Evolutionary conservation across 2,797 vertebrate genomes (phyloP).

Genomic region (Alcedo atthis): DNA sequence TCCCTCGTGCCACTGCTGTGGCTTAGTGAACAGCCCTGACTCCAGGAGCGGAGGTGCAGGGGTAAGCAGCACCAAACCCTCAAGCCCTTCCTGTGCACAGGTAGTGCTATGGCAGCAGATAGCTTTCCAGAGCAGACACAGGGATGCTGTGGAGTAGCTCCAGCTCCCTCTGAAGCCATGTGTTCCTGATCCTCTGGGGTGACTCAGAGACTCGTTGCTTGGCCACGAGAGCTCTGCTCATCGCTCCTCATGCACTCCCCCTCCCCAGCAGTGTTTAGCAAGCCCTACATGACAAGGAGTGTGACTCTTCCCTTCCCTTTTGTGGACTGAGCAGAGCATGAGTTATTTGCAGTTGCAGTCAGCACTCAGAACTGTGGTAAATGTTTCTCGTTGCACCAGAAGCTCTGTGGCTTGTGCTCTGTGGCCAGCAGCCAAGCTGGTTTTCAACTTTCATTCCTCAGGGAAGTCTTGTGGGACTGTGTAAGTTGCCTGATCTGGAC

Average conservation of each 20-base stretch:
- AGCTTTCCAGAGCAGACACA: fast-evolving
- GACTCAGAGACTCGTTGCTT: neutral
- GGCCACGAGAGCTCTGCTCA: neutral
- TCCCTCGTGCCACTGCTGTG: fast-evolving
- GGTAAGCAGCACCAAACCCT: too few relatives aligned
- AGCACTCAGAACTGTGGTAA: neutral
- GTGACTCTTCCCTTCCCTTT: neutral
- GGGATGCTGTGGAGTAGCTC: neutral
- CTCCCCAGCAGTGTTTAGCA: neutral
- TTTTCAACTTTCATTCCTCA: neutral
- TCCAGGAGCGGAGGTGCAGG: neutral
- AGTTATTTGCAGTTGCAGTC: neutral
- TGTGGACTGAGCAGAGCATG: neutral
- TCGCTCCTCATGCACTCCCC: fast-evolving
- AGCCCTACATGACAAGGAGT: neutral
- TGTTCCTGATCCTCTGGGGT: neutral
- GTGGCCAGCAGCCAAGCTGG: fast-evolving
- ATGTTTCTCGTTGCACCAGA: neutral
- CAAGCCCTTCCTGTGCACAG: fast-evolving
- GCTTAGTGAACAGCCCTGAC: neutral
- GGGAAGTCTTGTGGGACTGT: neutral
- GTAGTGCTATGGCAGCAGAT: fast-evolving
- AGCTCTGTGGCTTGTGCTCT: neutral
- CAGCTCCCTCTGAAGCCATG: neutral
- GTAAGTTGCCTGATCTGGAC: neutral